Evolutionary conservation across 2,113 vertebrate genomes (phyloP), one percentile per base, ranked within the genome.

Genomic region (Hyaena hyaena): DNA sequence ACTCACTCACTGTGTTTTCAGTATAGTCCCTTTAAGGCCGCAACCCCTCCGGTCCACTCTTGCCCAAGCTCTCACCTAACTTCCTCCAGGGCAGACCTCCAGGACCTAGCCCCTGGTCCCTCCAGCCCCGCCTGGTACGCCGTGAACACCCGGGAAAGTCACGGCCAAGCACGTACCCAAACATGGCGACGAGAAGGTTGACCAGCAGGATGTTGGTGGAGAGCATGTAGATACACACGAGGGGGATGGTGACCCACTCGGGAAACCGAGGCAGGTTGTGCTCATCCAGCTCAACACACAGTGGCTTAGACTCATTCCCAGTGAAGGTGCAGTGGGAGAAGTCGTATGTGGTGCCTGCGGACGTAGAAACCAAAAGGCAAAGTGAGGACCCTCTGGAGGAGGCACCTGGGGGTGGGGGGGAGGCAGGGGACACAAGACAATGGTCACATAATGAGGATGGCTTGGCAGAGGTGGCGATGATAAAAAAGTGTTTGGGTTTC

Each of bases 151-250:
- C 2, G 1, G n/a, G 7, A 0, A 7, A 0, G 10, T 0, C 0
- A 0, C 1, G 21, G 19, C 26, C 0, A 0, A 0, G 45, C 86
- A 98, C 99, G 0, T 96, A 55, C 53, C 53, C 53, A 55, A 55
- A 55, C 53, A 99, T 99, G 96, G 99, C 99, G 68, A 99, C 99
- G 0, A 99, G 98, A 88, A 99, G 98, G 98, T 99, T 99, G 26
- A 99, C 99, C 0, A 99, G 98, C 19, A 99, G 98, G 97, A 99
- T 99, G 97, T 99, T 99, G 33, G 99, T 99, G 35, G 99, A 99
- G 4, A 99, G 98, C 99, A 99, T 99, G 90, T 99, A 99, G 96
- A 99, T 98, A 95, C 99, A 99, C 65, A 99, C 99, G 0, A 99
- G 98, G 2, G 99, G 99, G 31, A 99, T 99, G 95, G 99, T 99